Evolutionary conservation across 2,888 invertebrate genomes (phyloP), one percentile per base, ranked within the genome.

Genomic region (Laspeyria flexula): DNA sequence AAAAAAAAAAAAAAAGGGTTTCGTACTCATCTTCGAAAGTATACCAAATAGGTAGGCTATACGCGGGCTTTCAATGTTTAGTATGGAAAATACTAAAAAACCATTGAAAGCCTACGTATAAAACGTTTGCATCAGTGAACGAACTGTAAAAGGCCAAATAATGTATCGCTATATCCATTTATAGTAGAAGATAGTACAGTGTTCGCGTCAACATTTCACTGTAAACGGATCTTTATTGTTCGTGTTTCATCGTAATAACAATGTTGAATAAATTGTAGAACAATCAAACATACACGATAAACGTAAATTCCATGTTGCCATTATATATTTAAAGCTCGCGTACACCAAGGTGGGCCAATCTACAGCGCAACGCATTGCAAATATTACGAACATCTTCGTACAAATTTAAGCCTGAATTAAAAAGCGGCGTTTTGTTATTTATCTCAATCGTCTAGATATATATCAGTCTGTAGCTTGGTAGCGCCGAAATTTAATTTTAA

Each of bases 191-290:
- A 56, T 49, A 57, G 65, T 59, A 66, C 59, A 64, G 64, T 65
- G 68, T 65, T 55, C 67, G 71, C 68, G 73, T 75, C 75, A 71
- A 76, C 70, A 76, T 78, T 78, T 79, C 72, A 64, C 69, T 75
- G 70, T 60, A 57, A 65, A 61, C 51, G 54, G 57, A 65, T 70
- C 53, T 77, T 76, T 75, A 79, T 75, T 74, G 77, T 79, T 79
- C 75, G 72, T 74, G 78, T 74, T 77, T 69, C 62, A 52, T 62
- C 56, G 75, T 74, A 77, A 77, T 74, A 79, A 75, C 68, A 77
- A 67, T 75, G 76, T 62, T 59, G 54, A 57, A 63, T 71, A 64
- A 67, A 67, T 71, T 67, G 60, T 49, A 49, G 56, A 37, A 57
- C 62, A 65, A 54, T 68, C 62, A 70, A 60, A 60, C 57, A 54